Percentiles rank a stretch among this genome's conserved stretches.
phyloP scores from a whole-genome alignment of 2,888 invertebrate species.

The Automeris io region DNA sequence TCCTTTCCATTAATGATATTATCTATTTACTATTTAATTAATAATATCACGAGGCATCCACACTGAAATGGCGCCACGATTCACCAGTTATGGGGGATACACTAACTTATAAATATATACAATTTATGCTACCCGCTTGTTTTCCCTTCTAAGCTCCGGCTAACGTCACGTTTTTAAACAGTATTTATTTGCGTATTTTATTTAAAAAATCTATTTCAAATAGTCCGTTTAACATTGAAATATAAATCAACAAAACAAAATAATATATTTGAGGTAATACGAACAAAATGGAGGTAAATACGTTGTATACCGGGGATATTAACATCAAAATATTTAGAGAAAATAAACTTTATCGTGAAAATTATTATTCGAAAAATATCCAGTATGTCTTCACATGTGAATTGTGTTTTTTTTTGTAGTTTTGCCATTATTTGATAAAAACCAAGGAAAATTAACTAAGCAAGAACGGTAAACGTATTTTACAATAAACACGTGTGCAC shows the following conservation, averaged over 20 bases:
- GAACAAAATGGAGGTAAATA: conserved; percentile 54
- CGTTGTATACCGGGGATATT: conserved; percentile 31
- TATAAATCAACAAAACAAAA: conserved; percentile 63
- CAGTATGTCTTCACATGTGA: background rate
- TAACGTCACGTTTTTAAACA: conserved; percentile 39
- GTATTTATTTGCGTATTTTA: conserved; percentile 26
- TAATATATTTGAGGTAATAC: conserved; percentile 71
- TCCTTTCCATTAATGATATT: conserved; percentile 74
- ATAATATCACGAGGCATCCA: conserved; percentile 74
- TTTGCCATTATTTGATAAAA: too few species aligned
- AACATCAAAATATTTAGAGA: conserved; percentile 7
- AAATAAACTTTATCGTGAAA: background rate
- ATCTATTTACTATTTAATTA: conserved; percentile 73
- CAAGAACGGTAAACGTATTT: too few species aligned
- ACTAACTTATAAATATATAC: conserved; percentile 70
- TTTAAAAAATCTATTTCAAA: conserved; percentile 20
- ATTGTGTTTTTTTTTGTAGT: too few species aligned
- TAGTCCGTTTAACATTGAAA: conserved; percentile 60
- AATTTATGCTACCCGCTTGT: conserved; percentile 72
- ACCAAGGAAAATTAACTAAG: too few species aligned
- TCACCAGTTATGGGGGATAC: conserved; percentile 47
- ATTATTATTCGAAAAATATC: background rate
- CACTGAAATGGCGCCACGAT: conserved; percentile 67
- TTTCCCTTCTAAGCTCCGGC: conserved; percentile 58
- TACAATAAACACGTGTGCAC: too few species aligned